phyloP scores from a whole-genome alignment of 2,888 invertebrate genomes.

The Rotaria macrura region DNA sequence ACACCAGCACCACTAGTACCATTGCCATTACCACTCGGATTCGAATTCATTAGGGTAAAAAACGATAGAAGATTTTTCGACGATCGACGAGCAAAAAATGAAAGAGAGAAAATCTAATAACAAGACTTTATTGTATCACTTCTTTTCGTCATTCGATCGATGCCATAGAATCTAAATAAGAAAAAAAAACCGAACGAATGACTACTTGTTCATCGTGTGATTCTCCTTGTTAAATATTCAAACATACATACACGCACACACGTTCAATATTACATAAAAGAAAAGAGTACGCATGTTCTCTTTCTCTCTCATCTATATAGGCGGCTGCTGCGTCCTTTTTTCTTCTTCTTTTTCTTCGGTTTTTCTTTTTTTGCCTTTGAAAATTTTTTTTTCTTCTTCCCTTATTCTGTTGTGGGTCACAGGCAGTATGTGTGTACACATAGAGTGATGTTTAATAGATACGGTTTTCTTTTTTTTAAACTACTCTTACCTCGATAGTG shows the following conservation, averaged over 20 bases:
- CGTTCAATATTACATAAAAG: conserved; percentile 15
- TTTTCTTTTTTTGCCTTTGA: too few relatives aligned
- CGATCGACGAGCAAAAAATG: neutral
- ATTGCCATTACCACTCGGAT: neutral
- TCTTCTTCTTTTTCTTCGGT: neutral
- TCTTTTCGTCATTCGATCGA: conserved; percentile 8
- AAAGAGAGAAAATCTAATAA: neutral
- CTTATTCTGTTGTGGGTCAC: neutral
- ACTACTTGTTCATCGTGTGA: neutral
- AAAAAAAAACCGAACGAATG: neutral
- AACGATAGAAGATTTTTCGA: neutral
- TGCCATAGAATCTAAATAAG: neutral
- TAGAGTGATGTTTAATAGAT: neutral
- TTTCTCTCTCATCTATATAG: neutral
- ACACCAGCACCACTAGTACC: neutral
- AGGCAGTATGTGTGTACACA: neutral
- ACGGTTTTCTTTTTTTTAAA: neutral
- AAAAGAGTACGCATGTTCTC: neutral
- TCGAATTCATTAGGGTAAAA: neutral
- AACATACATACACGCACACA: neutral
- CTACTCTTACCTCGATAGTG: neutral
- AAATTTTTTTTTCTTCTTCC: neutral
- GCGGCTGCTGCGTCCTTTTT: neutral
- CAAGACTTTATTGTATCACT: neutral
- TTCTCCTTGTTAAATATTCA: conserved; percentile 8